Base-by-base conservation (phyloP, 2,797 vertebrate species). In the Xenopus petersii region DNA sequence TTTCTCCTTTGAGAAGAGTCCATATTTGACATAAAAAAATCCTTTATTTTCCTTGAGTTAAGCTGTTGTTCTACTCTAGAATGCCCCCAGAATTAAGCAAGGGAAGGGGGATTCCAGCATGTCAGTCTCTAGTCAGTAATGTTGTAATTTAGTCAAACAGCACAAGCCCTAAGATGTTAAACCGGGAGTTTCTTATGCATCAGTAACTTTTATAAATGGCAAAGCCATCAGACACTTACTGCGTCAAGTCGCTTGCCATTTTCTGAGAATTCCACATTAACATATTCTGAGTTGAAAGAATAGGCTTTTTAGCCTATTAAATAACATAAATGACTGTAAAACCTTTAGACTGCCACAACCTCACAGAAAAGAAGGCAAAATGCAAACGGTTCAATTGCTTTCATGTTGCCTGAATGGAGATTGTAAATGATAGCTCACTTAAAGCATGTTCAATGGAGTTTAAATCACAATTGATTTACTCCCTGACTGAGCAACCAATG, bases 401-500 rank as follows among this genome's bases (percentile, higher is more conserved):
- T 78, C 71, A 70, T 70, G 62, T 71, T 79, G 77, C 77, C 71
- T 79, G 71, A 74, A 59, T 30, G 67, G 64, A 79, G 77, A 79
- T 79, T 79, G 77, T 71, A 79, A 79, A 79, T 79, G 77, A 79
- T 79, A 79, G 77, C 77, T 79, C 71, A 79, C 77, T 79, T 79
- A 79, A 65, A 74, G 77, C 77, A 68, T 66, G 71, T 79, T 79
- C 77, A 79, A 79, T 64, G 77, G 77, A 66, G 67, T 79, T 79
- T 79, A 79, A 79, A 79, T 79, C 77, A 79, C 77, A 79, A 79
- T 74, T 79, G 77, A 79, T 79, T 79, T 79, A 79, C 77, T 79
- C 77, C 71, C 77, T 79, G 71, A 79, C 77, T 79, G 77, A 79
- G 77, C 77, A 70, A 71, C 71, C 77, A 79, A 79, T 74, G 77